Evolutionary conservation across 2,113 vertebrate species (phyloP), one percentile per base, ranked within the genome.

Genomic region (Bostrychus sinensis): DNA sequence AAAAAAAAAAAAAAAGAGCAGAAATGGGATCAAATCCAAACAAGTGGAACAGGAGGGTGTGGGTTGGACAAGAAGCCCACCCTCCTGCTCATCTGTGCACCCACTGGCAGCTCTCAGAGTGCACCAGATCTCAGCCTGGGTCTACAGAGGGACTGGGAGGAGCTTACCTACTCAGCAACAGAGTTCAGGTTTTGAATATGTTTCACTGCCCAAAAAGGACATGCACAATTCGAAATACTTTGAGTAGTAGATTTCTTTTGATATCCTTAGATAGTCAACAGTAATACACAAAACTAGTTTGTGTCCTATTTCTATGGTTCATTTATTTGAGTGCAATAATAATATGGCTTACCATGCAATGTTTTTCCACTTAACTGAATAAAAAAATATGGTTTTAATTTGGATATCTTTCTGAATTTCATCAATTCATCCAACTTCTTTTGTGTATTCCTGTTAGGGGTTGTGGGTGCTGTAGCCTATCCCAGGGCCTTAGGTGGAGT

Each of bases 151-250:
- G 20, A 23, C 59, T 59, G 59, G 66, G 75, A 14, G 60, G 75
- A 28, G 56, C 76, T 61, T 60, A 38, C 12, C 10, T 28, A 32
- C 17, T 53, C 48, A 7, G 69, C 8, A 54, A 61, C 70, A 48
- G 67, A 72, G 70, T 78, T 69, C 63, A 46, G 71, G 64, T 51
- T 68, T n/a, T 14, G 37, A 83, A 89, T 78, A 71, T 30, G 26
- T 84, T 89, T 80, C 75, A 83, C 70, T 78, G 79, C 92, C 91
- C 75, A 90, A 93, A 91, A 93, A 92, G 91, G 91, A 78, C 70
- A 87, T 80, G 64, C 5, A 36, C 39, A 55, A 54, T 77, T 39
- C 20, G 26, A 62, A 86, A 88, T 75, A 75, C 77, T 88, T 88
- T 76, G 72, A 85, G 77, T 67, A 68, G 60, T 32, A 63, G 32